Evolutionary conservation across 2,113 vertebrate genomes (phyloP), one percentile per base, ranked within the genome.

Genomic region (Mesoclemmys tuberculata): DNA sequence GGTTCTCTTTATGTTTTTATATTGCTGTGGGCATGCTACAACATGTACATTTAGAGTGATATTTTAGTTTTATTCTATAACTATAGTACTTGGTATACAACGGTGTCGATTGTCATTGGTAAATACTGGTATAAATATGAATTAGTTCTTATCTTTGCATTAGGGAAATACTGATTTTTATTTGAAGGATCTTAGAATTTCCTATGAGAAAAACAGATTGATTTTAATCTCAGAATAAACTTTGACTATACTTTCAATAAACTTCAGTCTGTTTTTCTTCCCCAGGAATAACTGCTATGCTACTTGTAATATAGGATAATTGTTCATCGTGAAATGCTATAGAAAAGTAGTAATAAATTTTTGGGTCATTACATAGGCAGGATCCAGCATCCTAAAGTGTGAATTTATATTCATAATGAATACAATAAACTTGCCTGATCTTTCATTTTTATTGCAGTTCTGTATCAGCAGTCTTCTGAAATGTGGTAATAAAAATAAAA

Each of bases 391-490:
- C 51, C 82, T 26, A 51, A 41, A 68, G 85, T 46, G 3, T 41
- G 52, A 91, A 64, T 93, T 92, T 49, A 12, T 90, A 55, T 80
- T 92, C 19, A 8, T 46, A 31, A 87, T 44, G 21, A 55, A 19
- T 19, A 10, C 8, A 38, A 68, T 49, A 71, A 85, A 87, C 61
- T 44, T 44, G 5, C 41, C 83, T 94, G 84, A 84, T 94, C 92
- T 80, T 90, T 94, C 56, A 80, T 51, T 91, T n/a, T 51, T 84
- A 93, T 80, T 61, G 22, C 77, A 54, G 64, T 49, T 86, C 18
- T 92, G 89, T 92, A 82, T 95, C 88, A 88, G 79, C 79, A n/a
- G 14, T 79, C 38, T 78, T 92, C 58, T 79, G 68, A 85, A 91
- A 51, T 38, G 75, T 49, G 44, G 41, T 46, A 84, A 41, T 86